A percentile compares a stretch with the other conserved stretches of the same genome.
These are phyloP conservation scores for Motacilla alba DNA, from an alignment of 2,113 vertebrate genomes.

Conservation along the genomic window DNA sequence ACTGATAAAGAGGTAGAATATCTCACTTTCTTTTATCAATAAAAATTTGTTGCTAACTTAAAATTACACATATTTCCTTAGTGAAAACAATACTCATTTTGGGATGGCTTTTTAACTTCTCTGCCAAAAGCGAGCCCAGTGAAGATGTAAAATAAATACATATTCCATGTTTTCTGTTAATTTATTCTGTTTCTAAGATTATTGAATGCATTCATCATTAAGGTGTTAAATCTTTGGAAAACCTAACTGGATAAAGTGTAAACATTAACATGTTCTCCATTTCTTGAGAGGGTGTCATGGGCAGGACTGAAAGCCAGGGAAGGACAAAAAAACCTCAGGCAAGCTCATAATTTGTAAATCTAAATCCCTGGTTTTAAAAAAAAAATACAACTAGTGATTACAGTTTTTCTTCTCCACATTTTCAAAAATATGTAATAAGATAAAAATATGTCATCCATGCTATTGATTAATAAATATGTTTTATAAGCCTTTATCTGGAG, in stretches of 20 bases:
- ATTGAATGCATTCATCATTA: neutral
- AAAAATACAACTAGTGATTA: neutral
- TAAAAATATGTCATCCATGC: neutral
- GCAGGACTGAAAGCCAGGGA: neutral
- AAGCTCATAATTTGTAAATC: neutral
- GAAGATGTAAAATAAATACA: neutral
- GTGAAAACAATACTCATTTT: neutral
- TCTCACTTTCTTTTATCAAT: neutral
- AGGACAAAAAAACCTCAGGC: neutral
- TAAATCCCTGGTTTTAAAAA: neutral
- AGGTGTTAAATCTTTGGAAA: neutral
- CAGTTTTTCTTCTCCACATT: neutral
- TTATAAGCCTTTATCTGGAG: neutral
- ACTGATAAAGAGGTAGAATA: neutral
- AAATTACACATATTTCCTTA: neutral
- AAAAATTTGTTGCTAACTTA: neutral
- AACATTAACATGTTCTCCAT: neutral
- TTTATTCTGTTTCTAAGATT: neutral
- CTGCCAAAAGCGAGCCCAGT: neutral
- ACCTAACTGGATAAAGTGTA: neutral
- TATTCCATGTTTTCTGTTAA: neutral
- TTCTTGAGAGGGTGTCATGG: fast-evolving
- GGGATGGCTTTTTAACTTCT: neutral
- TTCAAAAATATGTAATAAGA: neutral
- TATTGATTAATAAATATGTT: neutral